Evolutionary conservation across 2,888 invertebrate species (phyloP).

Genomic region (Saturnia japonica): DNA sequence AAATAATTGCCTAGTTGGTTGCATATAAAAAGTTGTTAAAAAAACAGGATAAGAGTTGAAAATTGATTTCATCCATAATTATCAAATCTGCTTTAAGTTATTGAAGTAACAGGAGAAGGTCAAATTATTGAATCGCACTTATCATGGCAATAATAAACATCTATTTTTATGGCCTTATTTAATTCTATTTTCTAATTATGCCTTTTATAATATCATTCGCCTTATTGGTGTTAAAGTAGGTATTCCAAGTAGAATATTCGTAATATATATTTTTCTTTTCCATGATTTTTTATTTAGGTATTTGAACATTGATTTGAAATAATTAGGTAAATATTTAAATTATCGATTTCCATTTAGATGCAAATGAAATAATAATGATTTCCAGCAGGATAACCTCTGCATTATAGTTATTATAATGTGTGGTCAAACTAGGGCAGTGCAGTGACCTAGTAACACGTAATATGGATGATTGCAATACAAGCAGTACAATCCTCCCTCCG

Average conservation of each 20-base stretch:
- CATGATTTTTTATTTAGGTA: background rate
- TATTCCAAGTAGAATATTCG: background rate
- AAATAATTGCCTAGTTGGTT: no score
- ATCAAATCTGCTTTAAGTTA: background rate
- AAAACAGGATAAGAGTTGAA: background rate
- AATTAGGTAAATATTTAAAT: background rate
- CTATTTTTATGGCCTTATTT: background rate
- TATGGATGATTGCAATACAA: constrained; percentile 19
- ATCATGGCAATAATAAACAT: background rate
- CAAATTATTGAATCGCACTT: background rate
- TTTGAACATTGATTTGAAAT: background rate
- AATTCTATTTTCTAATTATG: no score
- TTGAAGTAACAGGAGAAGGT: background rate
- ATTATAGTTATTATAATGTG: constrained; percentile 1
- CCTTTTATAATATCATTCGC: no score
- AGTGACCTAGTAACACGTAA: constrained; percentile 31
- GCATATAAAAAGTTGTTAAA: background rate
- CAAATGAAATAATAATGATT: background rate
- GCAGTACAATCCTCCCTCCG: constrained; percentile 14
- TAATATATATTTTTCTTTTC: background rate
- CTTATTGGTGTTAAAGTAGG: no score
- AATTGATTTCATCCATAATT: background rate
- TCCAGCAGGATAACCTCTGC: background rate
- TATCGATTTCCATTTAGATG: background rate
- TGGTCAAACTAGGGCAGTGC: constrained; percentile 35